Percentiles rank a stretch among this genome's conserved stretches.
Evolutionary conservation across 1,140 invertebrate species (phyloP).

Genomic region (Aphelenchoides fujianensis): DNA sequence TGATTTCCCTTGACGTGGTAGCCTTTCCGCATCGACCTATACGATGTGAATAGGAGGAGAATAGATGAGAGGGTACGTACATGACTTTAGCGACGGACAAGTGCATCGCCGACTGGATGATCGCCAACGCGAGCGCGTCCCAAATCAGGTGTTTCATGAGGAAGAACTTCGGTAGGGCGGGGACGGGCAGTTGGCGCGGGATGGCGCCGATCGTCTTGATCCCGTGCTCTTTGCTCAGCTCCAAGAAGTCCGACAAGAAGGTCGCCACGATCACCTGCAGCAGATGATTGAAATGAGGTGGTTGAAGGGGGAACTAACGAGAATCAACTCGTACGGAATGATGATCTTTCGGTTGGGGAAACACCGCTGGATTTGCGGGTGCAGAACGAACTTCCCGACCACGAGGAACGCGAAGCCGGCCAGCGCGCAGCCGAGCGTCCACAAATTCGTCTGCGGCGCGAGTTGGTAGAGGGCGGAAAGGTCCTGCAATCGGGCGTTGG

Average conservation of each 20-base stretch:
- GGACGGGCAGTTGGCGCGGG: neutral
- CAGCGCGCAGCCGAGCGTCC: neutral
- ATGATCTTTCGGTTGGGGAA: conserved; percentile 1
- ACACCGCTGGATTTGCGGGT: neutral
- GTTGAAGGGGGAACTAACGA: neutral
- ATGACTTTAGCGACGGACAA: no score
- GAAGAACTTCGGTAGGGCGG: conserved; percentile 4
- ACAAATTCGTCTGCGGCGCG: neutral
- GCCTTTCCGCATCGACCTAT: neutral
- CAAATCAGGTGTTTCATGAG: neutral
- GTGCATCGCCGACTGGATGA: no score
- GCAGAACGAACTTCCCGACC: conserved; percentile 7
- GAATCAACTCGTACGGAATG: conserved; percentile 14
- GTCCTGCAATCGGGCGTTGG: no score
- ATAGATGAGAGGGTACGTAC: no score
- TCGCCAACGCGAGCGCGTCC: neutral
- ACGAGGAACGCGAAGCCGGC: neutral
- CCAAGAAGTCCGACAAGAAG: neutral
- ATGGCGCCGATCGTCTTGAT: conserved; percentile 5
- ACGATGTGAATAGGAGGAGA: no score
- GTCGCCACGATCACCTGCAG: neutral
- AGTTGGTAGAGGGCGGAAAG: neutral
- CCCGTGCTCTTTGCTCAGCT: neutral
- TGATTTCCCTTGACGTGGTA: conserved; percentile 33
- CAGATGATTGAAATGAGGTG: no score